Conservation (phyloP, 2,888 invertebrate genomes). For the Acanthosepion lycidas region DNA sequence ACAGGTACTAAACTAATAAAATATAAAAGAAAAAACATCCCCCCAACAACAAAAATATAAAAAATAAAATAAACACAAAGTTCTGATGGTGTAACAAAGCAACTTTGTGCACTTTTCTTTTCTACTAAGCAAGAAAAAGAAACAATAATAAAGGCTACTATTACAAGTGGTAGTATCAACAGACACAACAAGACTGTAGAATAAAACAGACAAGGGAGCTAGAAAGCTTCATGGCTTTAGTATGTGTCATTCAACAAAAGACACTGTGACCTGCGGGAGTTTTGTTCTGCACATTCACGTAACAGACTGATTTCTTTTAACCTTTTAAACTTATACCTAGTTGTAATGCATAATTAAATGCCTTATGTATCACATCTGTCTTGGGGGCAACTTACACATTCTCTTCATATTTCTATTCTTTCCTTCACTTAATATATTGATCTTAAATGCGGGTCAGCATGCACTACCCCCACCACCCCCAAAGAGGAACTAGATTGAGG, state of each 20-base stretch:
- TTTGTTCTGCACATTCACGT: not conserved
- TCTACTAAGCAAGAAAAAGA: no score
- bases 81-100: no score
- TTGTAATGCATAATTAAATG: not conserved
- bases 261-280: not conserved
- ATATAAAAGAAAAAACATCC: no score
- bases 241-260: not conserved
- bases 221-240: not conserved
- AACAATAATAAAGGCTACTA: no score
- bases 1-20: no score
- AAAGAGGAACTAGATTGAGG: no score
- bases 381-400: not conserved
- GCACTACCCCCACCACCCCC: no score
- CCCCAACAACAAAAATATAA: no score
- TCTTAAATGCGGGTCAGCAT: not conserved
- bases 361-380: not conserved
- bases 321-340: not conserved
- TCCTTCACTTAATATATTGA: not conserved
- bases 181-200: no score
- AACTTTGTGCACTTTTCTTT: no score
- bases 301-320: not conserved
- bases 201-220: not conserved
- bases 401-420: not conserved
- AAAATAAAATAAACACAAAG: no score
- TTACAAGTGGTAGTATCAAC: no score